phyloP scores from a whole-genome alignment of 2,113 vertebrate species.

The Donacobius atricapilla region DNA sequence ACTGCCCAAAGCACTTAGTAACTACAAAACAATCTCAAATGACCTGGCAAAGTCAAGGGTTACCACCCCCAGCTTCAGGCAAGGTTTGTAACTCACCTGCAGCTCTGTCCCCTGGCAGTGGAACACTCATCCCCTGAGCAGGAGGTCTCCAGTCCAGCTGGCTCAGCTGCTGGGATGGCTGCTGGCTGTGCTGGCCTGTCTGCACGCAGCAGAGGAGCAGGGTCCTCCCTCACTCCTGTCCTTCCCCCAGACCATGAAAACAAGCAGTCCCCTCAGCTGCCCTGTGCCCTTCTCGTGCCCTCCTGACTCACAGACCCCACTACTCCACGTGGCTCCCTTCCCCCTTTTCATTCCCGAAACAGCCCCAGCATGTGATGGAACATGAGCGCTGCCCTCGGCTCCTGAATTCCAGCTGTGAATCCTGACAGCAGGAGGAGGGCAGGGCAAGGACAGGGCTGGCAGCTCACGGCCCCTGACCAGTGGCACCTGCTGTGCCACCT shows the following conservation, averaged over 20 bases:
- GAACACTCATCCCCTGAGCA: background rate
- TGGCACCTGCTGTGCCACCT: background rate
- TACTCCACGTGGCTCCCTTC: background rate
- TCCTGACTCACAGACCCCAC: background rate
- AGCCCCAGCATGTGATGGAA: accelerated
- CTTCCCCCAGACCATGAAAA: background rate
- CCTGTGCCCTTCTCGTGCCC: background rate
- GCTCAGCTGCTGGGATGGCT: background rate
- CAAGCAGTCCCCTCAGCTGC: background rate
- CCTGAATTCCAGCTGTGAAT: background rate
- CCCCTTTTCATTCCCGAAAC: background rate
- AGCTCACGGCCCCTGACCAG: background rate
- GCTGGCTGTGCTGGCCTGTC: background rate
- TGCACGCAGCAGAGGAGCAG: background rate
- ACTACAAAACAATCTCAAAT: background rate
- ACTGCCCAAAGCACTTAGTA: background rate
- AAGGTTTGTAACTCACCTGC: accelerated
- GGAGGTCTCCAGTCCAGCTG: background rate
- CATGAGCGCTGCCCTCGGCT: background rate
- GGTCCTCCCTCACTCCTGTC: background rate
- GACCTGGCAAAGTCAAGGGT: background rate
- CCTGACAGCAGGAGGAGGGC: background rate
- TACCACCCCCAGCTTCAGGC: background rate
- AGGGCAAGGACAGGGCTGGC: background rate
- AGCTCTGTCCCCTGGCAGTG: background rate